Conservation (phyloP, 2,888 invertebrate genomes). For the Thyatira batis region DNA sequence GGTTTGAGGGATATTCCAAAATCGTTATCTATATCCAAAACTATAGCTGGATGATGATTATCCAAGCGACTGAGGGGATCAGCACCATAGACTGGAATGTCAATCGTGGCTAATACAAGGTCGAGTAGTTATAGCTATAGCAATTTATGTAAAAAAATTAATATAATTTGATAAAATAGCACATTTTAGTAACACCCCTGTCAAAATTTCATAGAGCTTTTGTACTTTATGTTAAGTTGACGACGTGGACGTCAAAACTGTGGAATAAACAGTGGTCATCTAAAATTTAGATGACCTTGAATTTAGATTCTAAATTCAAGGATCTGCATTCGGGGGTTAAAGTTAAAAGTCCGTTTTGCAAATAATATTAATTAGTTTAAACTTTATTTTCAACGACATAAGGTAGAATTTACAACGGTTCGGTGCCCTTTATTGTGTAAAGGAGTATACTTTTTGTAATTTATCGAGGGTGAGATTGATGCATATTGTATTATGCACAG, state of each 20-base stretch:
- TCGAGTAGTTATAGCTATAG: no score
- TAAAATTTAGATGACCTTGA: no score
- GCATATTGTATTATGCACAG: conserved; percentile 35
- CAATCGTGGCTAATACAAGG: no score
- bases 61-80: no score
- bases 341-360: no score
- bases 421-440: conserved; percentile 48
- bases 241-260: background rate
- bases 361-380: no score
- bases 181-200: background rate
- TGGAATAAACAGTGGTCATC: conserved; percentile 6
- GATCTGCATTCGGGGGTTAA: background rate
- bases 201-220: background rate
- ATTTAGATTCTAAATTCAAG: no score
- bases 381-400: background rate
- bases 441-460: conserved; percentile 16
- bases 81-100: no score
- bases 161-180: background rate
- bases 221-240: background rate
- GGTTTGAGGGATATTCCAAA: no score
- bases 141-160: no score
- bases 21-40: no score
- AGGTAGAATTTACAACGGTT: conserved; percentile 15
- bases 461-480: conserved; percentile 21
- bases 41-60: no score